phyloP scores from a whole-genome alignment of 2,113 vertebrate genomes.

The Ictalurus furcatus region DNA sequence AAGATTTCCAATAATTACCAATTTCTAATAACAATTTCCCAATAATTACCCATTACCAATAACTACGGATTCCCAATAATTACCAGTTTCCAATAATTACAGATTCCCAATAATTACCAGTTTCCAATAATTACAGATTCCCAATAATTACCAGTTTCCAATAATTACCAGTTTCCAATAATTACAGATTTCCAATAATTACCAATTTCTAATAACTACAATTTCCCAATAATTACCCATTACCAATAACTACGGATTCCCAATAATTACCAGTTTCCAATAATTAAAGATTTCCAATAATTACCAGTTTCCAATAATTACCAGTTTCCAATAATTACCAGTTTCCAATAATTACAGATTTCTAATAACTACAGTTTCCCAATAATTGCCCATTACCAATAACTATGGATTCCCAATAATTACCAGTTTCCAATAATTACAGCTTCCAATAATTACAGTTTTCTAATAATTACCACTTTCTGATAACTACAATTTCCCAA shows the following conservation, averaged over 20 bases:
- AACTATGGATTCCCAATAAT: background rate
- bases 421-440: background rate
- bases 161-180: background rate
- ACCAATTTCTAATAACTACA: too few relatives aligned
- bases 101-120: background rate
- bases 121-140: background rate
- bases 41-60: background rate
- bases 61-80: too few relatives aligned
- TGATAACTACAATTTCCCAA: too few relatives aligned
- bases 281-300: too few relatives aligned
- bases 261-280: too few relatives aligned
- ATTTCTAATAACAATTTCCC: background rate
- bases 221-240: background rate
- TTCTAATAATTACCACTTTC: too few relatives aligned
- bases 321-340: background rate
- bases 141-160: background rate
- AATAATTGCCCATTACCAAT: background rate
- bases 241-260: background rate
- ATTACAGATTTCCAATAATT: too few relatives aligned
- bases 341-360: too few relatives aligned
- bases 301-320: too few relatives aligned
- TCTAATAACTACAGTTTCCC: background rate
- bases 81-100: background rate
- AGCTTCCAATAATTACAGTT: too few relatives aligned
- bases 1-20: too few relatives aligned